phyloP scores from a whole-genome alignment of 2,888 invertebrate species.

The Pristionchus arcanus region DNA sequence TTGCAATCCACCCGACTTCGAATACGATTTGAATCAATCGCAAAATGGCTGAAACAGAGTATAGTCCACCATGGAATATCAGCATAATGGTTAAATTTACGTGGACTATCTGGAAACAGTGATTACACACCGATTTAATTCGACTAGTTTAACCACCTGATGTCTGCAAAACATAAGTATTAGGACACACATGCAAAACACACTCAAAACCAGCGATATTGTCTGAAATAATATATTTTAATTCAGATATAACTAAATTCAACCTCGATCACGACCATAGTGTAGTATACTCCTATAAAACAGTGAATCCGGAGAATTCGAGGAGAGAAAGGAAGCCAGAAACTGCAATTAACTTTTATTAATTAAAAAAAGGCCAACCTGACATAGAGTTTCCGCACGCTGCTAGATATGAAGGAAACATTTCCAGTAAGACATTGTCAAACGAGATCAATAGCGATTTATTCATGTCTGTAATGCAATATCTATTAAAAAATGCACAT shows the following conservation, averaged over 20 bases:
- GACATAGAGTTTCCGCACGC: neutral
- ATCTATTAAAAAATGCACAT: too few relatives aligned
- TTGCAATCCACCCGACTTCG: neutral
- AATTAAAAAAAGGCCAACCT: neutral
- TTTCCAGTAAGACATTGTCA: conserved; percentile 1
- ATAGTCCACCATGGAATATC: neutral
- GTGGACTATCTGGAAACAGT: neutral
- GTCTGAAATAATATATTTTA: neutral
- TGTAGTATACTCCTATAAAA: neutral
- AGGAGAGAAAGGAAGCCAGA: neutral
- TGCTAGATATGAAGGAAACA: conserved; percentile 6
- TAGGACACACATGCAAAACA: neutral
- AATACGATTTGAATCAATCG: neutral
- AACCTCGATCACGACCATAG: neutral
- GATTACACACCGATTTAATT: neutral
- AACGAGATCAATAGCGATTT: neutral
- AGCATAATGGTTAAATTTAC: neutral
- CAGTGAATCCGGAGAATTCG: neutral
- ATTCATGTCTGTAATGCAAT: neutral
- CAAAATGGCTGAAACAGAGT: neutral
- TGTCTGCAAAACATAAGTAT: neutral
- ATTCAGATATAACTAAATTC: neutral
- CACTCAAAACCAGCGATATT: neutral
- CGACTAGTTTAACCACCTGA: neutral
- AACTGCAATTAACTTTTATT: neutral